Evolutionary conservation across 2,888 invertebrate genomes (phyloP), one percentile per base, ranked within the genome.

Genomic region (Ichneumoninae sp.): DNA sequence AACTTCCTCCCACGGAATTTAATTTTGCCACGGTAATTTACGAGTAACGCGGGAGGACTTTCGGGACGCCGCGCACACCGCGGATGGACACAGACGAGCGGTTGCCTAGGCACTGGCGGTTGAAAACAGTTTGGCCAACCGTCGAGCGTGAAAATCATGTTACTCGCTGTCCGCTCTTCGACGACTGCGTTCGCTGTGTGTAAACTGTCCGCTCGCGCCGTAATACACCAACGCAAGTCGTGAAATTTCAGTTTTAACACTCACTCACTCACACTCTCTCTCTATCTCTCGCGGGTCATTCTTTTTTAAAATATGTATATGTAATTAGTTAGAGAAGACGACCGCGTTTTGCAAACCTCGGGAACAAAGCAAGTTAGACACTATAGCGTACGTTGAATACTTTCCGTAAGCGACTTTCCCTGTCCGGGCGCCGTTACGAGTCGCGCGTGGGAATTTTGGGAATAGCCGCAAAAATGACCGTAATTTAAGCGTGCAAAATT

Each of bases 21-120:
- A 86, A 87, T 87, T 86, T 87, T 87, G 82, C 80, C 79, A 84
- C 84, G 80, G 77, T 86, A 86, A 87, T 87, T 87, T 84, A 84
- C 80, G 80, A 77, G 33, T 54, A 30, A 47, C 60, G 36, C 36
- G 22, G 33, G 68, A 69, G 44, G 16, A n/a, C 44, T 68, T 57
- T 78, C 81, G 26, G 47, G 69, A 52, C 26, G 60, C 57, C 54
- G 72, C 33, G 30, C 16, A 33, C 30, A 16, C 33, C 16, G n/a
- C 13, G 62, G 30, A 76, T 44, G 57, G 13, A 60, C 22, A 71
- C 50, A 22, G 22, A 76, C 47, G 57, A 68, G 80, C 62, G 22
- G 50, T 30, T 26, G 40, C 65, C 33, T 7, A 13, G 50, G 13
- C 26, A 19, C 26, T 36, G 54, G 33, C 40, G n/a, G 19, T 66